Base-by-base conservation (phyloP, 2,113 vertebrate species). In the Poeciliopsis turrubarensis region DNA sequence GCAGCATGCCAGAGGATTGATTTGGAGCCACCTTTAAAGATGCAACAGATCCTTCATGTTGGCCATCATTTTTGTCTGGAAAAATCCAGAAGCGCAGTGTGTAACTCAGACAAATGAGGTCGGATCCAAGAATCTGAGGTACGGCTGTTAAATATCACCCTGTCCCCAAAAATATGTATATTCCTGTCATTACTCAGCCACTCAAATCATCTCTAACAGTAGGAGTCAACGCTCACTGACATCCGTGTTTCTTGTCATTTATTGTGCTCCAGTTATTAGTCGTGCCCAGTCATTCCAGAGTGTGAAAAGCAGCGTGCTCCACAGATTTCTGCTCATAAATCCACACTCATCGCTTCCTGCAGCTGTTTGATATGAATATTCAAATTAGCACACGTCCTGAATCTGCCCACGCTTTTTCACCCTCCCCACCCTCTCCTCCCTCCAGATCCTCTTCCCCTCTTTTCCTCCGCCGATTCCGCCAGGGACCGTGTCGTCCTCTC, bases 281-380 rank as follows among this genome's bases (percentile, higher is more conserved):
- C 41, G 73, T 82, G 81, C 68, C 68, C 78, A 57, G 25, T 66
- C 62, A 44, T 5, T 78, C 41, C 17, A 64, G 10, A 79, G 29
- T 63, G 65, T 67, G 14, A 72, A 70, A 72, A 54, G 32, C 4
- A 3, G 30, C 39, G 22, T 26, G n/a, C 68, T 80, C 26, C 41
- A 72, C 82, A 77, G 65, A 86, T 87, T 83, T 72, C 29, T n/a
- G 47, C 29, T 60, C 17, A 6, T 51, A 29, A 81, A 31, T 60
- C 15, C 0, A 0, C 15, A 63, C 62, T 82, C 69, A 11, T 47
- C 41, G 2, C 27, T 71, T 3, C 60, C 63, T 44, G 2, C 90
- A 91, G 89, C 85, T 90, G 90, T 77, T 73, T 73, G 60, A 47
- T 6, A 82, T 82, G 73, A 89, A 87, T 86, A 89, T 88, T 85